phyloP scores from a whole-genome alignment of 2,888 invertebrate species.

The Callyntrura sp. region DNA sequence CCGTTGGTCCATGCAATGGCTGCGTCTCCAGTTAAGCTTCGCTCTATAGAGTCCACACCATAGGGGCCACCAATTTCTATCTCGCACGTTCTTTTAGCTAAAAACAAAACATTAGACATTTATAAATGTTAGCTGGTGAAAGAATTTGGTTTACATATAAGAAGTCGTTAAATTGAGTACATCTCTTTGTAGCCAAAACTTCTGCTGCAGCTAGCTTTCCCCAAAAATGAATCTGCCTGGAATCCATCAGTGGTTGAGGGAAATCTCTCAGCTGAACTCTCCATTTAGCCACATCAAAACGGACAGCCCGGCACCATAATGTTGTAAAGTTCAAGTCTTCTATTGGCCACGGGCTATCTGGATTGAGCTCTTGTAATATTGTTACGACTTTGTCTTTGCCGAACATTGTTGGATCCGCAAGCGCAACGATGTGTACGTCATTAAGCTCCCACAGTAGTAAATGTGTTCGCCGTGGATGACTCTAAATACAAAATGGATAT shows the following conservation, averaged over 20 bases:
- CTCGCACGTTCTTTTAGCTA: constrained; percentile 91
- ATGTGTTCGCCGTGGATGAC: constrained; percentile 89
- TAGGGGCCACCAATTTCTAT: constrained; percentile 95
- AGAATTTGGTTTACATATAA: not conserved
- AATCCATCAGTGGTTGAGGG: constrained; percentile 95
- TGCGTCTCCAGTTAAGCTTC: constrained; percentile 96
- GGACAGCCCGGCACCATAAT: constrained; percentile 96
- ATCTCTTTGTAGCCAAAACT: constrained; percentile 90
- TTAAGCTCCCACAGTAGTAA: constrained; percentile 95
- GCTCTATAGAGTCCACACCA: constrained; percentile 92
- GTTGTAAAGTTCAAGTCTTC: constrained; percentile 95
- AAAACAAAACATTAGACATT: constrained; percentile 25
- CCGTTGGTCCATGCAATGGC: constrained; percentile 99
- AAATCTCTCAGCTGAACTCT: constrained; percentile 96
- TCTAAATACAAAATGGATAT: constrained; percentile 68
- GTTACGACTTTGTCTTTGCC: constrained; percentile 91
- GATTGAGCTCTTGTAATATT: constrained; percentile 93
- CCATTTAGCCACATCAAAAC: constrained; percentile 93
- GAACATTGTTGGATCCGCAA: constrained; percentile 95
- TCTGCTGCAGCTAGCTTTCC: constrained; percentile 97
- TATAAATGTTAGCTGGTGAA: not conserved
- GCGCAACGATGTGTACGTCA: constrained; percentile 90
- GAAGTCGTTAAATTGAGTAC: constrained; percentile 84
- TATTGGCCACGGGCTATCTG: constrained; percentile 96
- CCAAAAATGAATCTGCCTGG: constrained; percentile 94